Percentiles rank a stretch among this genome's conserved stretches.
These are phyloP conservation scores for Plebejus argus DNA, from an alignment of 2,888 invertebrate species.

Conservation along the genomic window DNA sequence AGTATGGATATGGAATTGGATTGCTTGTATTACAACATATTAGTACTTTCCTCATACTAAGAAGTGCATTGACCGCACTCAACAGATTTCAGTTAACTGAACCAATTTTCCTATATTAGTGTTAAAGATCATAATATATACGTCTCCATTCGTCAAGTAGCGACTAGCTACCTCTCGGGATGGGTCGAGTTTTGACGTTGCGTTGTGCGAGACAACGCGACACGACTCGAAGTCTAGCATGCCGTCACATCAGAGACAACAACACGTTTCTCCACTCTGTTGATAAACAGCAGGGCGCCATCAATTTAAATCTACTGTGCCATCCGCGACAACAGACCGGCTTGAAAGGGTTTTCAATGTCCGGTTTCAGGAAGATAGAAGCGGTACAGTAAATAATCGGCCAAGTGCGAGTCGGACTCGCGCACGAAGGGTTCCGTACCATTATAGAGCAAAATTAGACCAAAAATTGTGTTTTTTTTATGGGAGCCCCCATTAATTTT, in stretches of 20 bases:
- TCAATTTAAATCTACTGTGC: not conserved
- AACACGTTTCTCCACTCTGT: not conserved
- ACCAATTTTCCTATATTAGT: too few relatives aligned
- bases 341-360: not conserved
- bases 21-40: too few relatives aligned
- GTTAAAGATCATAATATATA: not conserved
- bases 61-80: too few relatives aligned
- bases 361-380: not conserved
- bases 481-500: too few relatives aligned
- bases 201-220: not conserved
- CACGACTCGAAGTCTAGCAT: not conserved
- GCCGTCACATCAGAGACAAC: constrained; percentile 2
- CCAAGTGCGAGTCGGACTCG: too few relatives aligned
- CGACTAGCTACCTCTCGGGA: not conserved
- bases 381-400: too few relatives aligned
- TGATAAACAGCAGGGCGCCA: not conserved
- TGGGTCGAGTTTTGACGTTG: not conserved
- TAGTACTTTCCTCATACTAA: too few relatives aligned
- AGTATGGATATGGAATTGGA: too few relatives aligned
- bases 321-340: not conserved
- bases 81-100: too few relatives aligned
- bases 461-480: too few relatives aligned
- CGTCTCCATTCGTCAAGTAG: not conserved
- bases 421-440: too few relatives aligned
- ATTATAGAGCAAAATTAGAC: too few relatives aligned